phyloP scores from a whole-genome alignment of 1,140 invertebrate genomes.

The Bombus impatiens region DNA sequence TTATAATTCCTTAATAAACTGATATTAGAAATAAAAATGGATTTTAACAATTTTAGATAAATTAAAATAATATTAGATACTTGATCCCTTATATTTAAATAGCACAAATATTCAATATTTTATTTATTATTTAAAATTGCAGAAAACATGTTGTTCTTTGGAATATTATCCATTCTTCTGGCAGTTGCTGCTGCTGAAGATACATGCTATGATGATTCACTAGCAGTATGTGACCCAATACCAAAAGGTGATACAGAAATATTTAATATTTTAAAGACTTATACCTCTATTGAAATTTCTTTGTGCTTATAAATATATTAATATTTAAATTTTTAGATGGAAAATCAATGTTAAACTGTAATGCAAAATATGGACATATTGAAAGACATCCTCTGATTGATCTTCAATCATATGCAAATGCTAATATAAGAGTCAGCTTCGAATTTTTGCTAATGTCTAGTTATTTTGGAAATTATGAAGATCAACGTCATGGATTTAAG shows the following conservation, averaged over 20 bases:
- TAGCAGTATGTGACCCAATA: constrained; percentile 70
- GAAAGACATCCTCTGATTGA: constrained; percentile 77
- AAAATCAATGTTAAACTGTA: constrained; percentile 83
- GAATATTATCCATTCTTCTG: constrained; percentile 81
- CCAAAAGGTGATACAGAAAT: constrained; percentile 61
- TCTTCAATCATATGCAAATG: constrained; percentile 85
- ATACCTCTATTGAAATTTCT: constrained; percentile 9
- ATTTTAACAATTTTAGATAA: background rate
- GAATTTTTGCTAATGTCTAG: constrained; percentile 89
- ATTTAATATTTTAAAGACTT: constrained; percentile 8
- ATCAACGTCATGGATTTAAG: constrained; percentile 89
- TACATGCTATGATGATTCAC: constrained; percentile 85
- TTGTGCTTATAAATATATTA: background rate
- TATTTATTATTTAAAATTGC: constrained; percentile 38
- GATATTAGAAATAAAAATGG: background rate
- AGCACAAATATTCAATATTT: background rate
- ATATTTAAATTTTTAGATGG: constrained; percentile 64
- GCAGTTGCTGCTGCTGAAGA: constrained; percentile 82
- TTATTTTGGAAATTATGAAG: constrained; percentile 90
- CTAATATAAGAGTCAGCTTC: constrained; percentile 87
- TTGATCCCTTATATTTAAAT: background rate
- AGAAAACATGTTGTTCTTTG: constrained; percentile 83
- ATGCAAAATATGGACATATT: constrained; percentile 87
- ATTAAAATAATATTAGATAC: background rate
- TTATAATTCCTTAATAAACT: background rate